A percentile compares a stretch with the other conserved stretches of the same genome.
These are phyloP conservation scores for Drosophila tristis DNA, from an alignment of 1,140 invertebrate species.

Conservation along the genomic window DNA sequence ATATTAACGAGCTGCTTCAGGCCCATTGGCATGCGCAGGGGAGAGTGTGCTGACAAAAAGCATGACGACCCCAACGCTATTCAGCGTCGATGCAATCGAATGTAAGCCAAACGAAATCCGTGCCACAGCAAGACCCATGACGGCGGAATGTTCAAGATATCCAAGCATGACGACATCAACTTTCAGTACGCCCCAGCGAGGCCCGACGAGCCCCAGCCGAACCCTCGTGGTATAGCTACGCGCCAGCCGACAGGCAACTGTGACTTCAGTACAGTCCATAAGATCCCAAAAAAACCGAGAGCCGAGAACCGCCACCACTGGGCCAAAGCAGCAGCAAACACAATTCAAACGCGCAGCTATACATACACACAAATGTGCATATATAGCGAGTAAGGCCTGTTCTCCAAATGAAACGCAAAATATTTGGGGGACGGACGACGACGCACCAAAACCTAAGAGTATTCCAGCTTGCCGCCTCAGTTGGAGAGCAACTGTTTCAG, in stretches of 20 bases:
- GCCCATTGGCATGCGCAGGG: background rate
- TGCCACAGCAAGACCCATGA: conserved; percentile 6
- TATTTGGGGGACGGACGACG: conserved; percentile 22
- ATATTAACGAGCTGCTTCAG: background rate
- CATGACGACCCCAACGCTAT: conserved; percentile 3
- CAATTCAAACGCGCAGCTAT: conserved; percentile 5
- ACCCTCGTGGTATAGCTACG: background rate
- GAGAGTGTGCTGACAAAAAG: background rate
- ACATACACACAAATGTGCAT: too few relatives aligned
- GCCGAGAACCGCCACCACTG: conserved; percentile 19
- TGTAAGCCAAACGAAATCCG: conserved; percentile 41
- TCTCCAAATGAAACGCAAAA: conserved; percentile 16
- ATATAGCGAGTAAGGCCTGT: background rate
- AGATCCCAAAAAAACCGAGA: conserved; percentile 34
- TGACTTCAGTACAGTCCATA: conserved; percentile 9
- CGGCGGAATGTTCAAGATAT: conserved; percentile 7
- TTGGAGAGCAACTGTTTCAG: conserved; percentile 65
- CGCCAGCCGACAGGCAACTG: conserved; percentile 7
- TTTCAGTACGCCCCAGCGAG: conserved; percentile 4
- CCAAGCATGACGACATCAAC: conserved; percentile 20
- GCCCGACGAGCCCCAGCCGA: background rate
- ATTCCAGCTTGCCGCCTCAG: conserved; percentile 65
- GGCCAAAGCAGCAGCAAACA: conserved; percentile 2
- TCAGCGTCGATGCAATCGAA: conserved; percentile 41
- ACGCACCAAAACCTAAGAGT: conserved; percentile 56